Evolutionary conservation across 1,140 invertebrate species (phyloP).

Genomic region (Rhopalosiphum maidis): DNA sequence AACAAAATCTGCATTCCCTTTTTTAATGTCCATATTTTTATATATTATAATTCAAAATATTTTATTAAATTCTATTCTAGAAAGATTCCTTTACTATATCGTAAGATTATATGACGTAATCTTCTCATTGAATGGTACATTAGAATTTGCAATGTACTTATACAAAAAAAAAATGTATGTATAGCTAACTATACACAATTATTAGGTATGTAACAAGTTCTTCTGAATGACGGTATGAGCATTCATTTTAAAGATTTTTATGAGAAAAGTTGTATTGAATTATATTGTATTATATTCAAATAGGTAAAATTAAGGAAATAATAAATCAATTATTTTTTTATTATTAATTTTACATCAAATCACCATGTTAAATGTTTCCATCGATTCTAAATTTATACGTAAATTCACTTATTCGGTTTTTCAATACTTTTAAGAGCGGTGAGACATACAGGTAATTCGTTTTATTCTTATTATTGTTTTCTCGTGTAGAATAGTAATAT

Average conservation of each 20-base stretch:
- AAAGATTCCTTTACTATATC: not conserved
- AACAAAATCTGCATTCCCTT: not conserved
- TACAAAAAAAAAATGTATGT: too few relatives aligned
- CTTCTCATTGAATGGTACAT: too few relatives aligned
- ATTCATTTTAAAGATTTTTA: not conserved
- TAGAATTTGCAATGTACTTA: not conserved
- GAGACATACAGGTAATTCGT: not conserved
- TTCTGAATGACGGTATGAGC: not conserved
- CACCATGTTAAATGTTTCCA: too few relatives aligned
- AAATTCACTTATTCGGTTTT: too few relatives aligned
- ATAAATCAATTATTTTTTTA: not conserved
- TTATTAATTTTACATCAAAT: too few relatives aligned
- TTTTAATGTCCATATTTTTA: not conserved
- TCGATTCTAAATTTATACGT: too few relatives aligned
- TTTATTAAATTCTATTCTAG: not conserved
- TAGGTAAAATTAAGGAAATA: not conserved
- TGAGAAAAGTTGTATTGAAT: too few relatives aligned
- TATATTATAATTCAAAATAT: not conserved
- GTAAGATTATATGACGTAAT: too few relatives aligned
- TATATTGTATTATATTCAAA: not conserved
- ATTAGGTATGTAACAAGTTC: not conserved
- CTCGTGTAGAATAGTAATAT: not conserved
- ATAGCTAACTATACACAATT: not conserved
- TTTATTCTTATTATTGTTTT: not conserved
- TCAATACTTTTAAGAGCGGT: not conserved